Evolutionary conservation across 2,113 vertebrate genomes (phyloP), one percentile per base, ranked within the genome.

Genomic region (Nymphicus hollandicus): DNA sequence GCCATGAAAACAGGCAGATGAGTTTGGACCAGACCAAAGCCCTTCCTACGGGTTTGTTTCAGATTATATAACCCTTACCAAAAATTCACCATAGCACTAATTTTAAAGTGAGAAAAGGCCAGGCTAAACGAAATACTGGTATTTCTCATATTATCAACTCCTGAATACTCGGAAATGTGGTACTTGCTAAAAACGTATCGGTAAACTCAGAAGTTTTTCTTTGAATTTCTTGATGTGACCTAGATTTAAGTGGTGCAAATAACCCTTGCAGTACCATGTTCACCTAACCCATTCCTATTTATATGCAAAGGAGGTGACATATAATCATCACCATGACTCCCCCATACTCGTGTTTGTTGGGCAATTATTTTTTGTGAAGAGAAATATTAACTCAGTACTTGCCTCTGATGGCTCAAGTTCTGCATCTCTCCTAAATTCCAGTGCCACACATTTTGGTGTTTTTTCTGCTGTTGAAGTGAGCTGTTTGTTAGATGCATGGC

Each of bases 121-220:
- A 88, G 50, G 37, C 78, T 92, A 83, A 80, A 81, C 0, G 7
- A 64, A 81, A 83, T 72, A 44, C 72, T 46, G 58, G 35, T 77
- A 80, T 91, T 96, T 95, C 79, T 69, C 74, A 27, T 73, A 43
- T 72, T 74, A 65, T 89, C 87, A 79, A 53, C 52, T 87, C 56
- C 73, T 18, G 16, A 0, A 0, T 92, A 78, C 93, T 79, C 12
- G 25, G 96, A 93, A 91, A 82, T 87, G 91, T 89, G 80, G 84
- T 81, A 78, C 56, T 89, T 86, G 55, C 93, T 96, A 85, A 88
- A 96, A 82, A 81, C 23, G 7, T 77, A 53, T 46, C 17, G 5
- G 87, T 93, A 86, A 96, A 93, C 83, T 86, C 72, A 52, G 43
- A 85, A 87, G 85, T 93, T 83, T 83, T 86, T 83, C 88, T 95